Conservation (phyloP, 1,140 invertebrate genomes). For the Diorhabda sublineata region DNA sequence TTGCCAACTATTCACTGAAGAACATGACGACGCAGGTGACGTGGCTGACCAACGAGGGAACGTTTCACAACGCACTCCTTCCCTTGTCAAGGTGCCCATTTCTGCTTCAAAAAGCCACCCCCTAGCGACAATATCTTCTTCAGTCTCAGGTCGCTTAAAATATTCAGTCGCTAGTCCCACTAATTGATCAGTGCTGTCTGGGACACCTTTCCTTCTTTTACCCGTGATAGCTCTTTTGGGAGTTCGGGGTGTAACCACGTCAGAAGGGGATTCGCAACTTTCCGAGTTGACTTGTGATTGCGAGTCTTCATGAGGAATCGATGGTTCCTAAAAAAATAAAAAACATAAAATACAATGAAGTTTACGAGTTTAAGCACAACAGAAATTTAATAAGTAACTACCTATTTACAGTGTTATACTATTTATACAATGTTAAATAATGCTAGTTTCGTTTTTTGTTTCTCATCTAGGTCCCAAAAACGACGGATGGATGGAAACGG, state of each 20-base stretch:
- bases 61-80: background rate
- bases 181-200: conserved; percentile 16
- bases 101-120: background rate
- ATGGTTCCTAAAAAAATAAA: background rate
- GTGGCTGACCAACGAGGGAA: no score
- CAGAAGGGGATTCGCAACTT: background rate
- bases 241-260: conserved; percentile 5
- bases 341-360: conserved; percentile 6
- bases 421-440: conserved; percentile 5
- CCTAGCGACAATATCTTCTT: background rate
- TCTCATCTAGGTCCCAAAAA: conserved; percentile 15
- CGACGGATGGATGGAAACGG: conserved; percentile 9
- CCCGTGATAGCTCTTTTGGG: conserved; percentile 4
- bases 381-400: background rate
- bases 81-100: conserved; percentile 15
- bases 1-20: background rate
- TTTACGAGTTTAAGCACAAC: conserved; percentile 1
- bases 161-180: no score
- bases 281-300: background rate
- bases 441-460: conserved; percentile 13
- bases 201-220: conserved; percentile 18
- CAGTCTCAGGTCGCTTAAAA: no score
- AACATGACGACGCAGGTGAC: background rate
- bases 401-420: background rate
- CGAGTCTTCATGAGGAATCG: conserved; percentile 8